phyloP scores from a whole-genome alignment of 2,113 vertebrate species.

The Morone chrysops region DNA sequence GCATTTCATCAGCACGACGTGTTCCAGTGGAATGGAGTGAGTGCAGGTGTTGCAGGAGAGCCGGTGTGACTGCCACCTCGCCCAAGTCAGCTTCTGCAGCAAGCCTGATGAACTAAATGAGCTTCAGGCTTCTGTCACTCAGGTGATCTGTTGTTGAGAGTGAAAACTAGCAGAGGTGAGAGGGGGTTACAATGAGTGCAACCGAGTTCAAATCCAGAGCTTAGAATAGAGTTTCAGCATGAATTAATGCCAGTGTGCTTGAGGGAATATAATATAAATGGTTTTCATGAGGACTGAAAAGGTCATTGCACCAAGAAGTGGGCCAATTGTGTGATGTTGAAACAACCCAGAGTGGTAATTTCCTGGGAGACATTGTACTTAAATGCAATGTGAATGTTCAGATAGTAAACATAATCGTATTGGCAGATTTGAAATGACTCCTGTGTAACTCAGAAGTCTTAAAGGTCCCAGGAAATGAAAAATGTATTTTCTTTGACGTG shows the following conservation, averaged over 20 bases:
- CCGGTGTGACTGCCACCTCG: background rate
- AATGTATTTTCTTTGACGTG: constrained; percentile 22
- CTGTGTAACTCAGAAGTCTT: constrained; percentile 46
- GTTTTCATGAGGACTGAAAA: constrained; percentile 73
- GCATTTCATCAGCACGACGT: constrained; percentile 53
- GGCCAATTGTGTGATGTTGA: constrained; percentile 59
- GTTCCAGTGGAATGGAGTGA: constrained; percentile 34
- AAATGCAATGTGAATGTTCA: constrained; percentile 51
- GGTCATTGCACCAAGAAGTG: constrained; percentile 72
- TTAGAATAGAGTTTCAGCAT: constrained; percentile 66
- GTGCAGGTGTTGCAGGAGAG: constrained; percentile 34
- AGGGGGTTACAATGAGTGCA: constrained; percentile 39
- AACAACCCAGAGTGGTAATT: constrained; percentile 67
- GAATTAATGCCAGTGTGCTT: constrained; percentile 71
- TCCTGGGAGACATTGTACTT: constrained; percentile 57
- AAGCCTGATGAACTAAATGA: constrained; percentile 50
- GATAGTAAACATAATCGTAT: constrained; percentile 60
- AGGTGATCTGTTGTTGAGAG: constrained; percentile 50
- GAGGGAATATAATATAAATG: constrained; percentile 70
- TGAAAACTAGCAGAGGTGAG: constrained; percentile 54
- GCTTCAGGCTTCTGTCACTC: constrained; percentile 47
- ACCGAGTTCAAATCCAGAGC: constrained; percentile 60
- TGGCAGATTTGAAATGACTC: constrained; percentile 58
- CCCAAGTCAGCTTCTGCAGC: constrained; percentile 19
- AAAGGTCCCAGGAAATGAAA: constrained; percentile 65